Evolutionary conservation across 1,140 invertebrate genomes (phyloP), one percentile per base, ranked within the genome.

Genomic region (Lepidurus packardi): DNA sequence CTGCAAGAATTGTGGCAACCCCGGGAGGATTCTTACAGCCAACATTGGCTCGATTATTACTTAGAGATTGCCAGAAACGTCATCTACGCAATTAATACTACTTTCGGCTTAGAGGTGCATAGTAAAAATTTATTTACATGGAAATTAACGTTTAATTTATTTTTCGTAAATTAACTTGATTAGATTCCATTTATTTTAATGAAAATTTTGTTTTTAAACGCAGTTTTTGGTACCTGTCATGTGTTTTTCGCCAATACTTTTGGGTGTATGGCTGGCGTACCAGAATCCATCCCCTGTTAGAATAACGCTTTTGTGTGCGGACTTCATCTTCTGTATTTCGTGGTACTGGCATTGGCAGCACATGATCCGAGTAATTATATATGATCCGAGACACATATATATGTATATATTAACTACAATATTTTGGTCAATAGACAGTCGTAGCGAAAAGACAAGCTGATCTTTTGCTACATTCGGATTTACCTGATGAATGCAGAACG

Each of bases 261-360:
- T 65, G 53, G 13, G 53, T 65, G 16, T 21, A 21, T 65, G 53
- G 53, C 53, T 65, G 13, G 13, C 21, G 53, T 21, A 11, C 13
- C 8, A 65, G 6, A 65, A 65, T 16, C 53, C 16, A 7, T 65
- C 53, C 6, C 6, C 21, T 21, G 13, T 65, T 13, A 65, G 21
- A 65, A 8, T 65, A n/a, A 21, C 53, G 16, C 4, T 65, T 65
- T 0, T 65, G 9, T 65, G 21, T 16, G 13, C 21, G 6, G 21
- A n/a, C 13, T 65, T 65, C 53, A 7, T 65, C 16, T 11, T 65
- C 21, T 65, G 16, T 13, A 21, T 65, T 65, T 65, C 53, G 6
- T 65, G 53, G 53, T 65, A 65, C n/a, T 65, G 53, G 53, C 53
- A 65, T 16, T 65, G 53, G 53, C 53, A 65, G 21, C 53, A 65